Conservation (phyloP, 1,140 invertebrate species). For the Drepana arcuata region DNA sequence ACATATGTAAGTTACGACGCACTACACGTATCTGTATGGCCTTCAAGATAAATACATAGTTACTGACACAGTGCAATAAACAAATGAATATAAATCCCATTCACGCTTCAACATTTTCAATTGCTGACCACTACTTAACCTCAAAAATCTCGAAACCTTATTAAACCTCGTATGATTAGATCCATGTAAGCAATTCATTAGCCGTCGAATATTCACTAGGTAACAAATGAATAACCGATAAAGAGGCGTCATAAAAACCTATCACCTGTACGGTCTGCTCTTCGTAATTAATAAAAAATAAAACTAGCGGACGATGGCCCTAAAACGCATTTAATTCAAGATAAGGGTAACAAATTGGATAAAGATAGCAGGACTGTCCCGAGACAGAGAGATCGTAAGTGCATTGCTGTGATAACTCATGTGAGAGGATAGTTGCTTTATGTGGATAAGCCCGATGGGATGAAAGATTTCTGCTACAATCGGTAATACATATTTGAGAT, state of each 20-base stretch:
- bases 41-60: too few relatives aligned
- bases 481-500: too few relatives aligned
- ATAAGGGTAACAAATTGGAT: constrained; percentile 72
- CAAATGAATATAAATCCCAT: too few relatives aligned
- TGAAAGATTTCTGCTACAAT: too few relatives aligned
- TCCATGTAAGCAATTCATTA: constrained; percentile 11
- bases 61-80: too few relatives aligned
- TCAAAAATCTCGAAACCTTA: too few relatives aligned
- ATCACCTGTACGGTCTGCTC: constrained; percentile 28
- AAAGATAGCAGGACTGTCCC: constrained; percentile 55
- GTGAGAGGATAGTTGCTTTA: constrained; percentile 18
- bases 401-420: constrained; percentile 64
- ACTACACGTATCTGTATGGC: too few relatives aligned
- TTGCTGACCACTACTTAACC: too few relatives aligned
- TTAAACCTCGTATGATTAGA: constrained; percentile 14
- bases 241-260: constrained; percentile 32
- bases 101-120: too few relatives aligned
- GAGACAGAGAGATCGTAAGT: constrained; percentile 68
- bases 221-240: constrained; percentile 48
- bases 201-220: constrained; percentile 28
- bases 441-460: constrained; percentile 29
- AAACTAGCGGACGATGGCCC: constrained; percentile 44
- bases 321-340: constrained; percentile 71
- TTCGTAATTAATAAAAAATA: constrained; percentile 65
- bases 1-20: too few relatives aligned